phyloP scores from a whole-genome alignment of 2,113 vertebrate genomes.

The Furnarius figulus region DNA sequence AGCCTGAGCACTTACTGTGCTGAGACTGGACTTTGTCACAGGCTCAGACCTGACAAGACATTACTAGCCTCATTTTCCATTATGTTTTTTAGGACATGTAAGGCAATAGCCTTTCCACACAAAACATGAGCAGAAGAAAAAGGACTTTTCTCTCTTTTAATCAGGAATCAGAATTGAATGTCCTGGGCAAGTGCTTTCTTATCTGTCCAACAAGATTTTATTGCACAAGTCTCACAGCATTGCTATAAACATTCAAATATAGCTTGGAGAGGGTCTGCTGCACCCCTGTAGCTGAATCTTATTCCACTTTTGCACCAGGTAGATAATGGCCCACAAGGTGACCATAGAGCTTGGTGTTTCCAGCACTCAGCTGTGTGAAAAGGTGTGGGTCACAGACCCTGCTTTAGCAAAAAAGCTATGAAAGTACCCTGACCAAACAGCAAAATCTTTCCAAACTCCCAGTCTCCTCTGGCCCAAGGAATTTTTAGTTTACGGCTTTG shows the following conservation, averaged over 20 bases:
- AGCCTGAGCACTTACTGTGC: neutral
- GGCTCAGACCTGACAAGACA: neutral
- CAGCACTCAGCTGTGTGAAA: neutral
- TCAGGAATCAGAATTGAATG: neutral
- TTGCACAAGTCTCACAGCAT: neutral
- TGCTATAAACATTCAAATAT: neutral
- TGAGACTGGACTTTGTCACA: neutral
- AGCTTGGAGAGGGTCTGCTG: neutral
- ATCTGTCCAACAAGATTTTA: neutral
- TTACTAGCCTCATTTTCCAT: neutral
- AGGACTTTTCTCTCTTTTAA: neutral
- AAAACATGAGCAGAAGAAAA: neutral
- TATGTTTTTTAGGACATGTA: neutral
- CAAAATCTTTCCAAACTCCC: neutral
- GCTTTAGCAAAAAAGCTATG: neutral
- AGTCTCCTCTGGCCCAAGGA: neutral
- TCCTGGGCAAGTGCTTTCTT: neutral
- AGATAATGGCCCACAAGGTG: neutral
- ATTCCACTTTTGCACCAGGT: neutral
- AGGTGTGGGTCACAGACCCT: neutral
- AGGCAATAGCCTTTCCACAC: neutral
- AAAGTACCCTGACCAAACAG: neutral
- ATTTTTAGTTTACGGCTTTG: neutral
- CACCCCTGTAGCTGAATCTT: neutral
- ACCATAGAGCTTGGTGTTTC: neutral